These are phyloP conservation scores for Diplodus puntazzo DNA, from an alignment of 2,797 vertebrate species.

Conservation along the genomic window DNA sequence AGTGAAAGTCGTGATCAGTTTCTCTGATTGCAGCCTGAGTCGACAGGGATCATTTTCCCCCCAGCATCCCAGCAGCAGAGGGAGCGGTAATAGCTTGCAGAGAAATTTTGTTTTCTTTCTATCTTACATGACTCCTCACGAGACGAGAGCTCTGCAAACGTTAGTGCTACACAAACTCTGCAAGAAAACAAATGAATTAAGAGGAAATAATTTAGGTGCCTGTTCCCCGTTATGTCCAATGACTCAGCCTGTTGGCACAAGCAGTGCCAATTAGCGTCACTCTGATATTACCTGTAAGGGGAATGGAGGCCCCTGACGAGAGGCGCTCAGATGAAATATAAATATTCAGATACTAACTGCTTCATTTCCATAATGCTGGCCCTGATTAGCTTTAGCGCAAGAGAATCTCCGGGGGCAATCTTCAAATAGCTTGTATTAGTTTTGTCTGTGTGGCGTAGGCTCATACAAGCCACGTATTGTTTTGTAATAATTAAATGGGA, in stretches of 20 bases:
- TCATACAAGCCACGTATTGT: constrained; percentile 32
- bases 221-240: not conserved
- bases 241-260: constrained; percentile 37
- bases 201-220: constrained; percentile 5
- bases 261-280: constrained; percentile 48
- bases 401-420: constrained; percentile 19
- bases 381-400: constrained; percentile 52
- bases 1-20: constrained; percentile 22
- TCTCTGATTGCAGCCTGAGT: constrained; percentile 26
- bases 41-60: not conserved
- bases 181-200: constrained; percentile 37
- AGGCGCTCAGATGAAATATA: constrained; percentile 37
- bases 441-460: constrained; percentile 21
- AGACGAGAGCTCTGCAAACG: constrained; percentile 14
- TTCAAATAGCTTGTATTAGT: constrained; percentile 40
- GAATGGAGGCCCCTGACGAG: constrained; percentile 9
- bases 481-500: constrained; percentile 52
- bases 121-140: constrained; percentile 3
- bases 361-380: constrained; percentile 62
- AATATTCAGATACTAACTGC: constrained; percentile 40
- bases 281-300: constrained; percentile 54
- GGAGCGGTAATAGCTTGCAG: not conserved
- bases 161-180: not conserved
- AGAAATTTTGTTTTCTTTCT: constrained; percentile 22
- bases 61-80: constrained; percentile 12